Base-by-base conservation (phyloP, 2,888 invertebrate species). In the Boloria selene region DNA sequence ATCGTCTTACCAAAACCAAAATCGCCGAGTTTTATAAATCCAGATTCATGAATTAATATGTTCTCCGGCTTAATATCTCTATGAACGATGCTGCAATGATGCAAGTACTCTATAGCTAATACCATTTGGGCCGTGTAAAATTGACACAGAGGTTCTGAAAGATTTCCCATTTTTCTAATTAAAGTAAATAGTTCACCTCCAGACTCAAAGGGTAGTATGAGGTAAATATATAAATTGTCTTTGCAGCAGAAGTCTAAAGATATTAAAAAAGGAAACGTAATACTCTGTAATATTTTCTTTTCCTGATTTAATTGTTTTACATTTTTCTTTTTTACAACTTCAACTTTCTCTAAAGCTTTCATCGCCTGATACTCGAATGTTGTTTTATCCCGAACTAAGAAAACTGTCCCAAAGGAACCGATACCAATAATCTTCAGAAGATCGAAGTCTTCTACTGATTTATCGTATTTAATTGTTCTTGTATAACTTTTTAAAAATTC, bases 41-140 rank as follows among this genome's bases (percentile, higher is more conserved):
- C 98, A 31, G 90, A 91, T 64, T 84, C 81, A 77, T 95, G 95
- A 42, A 98, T 93, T 70, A 98, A 90, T 70, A 98, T 94, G 83
- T 98, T 98, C 87, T 98, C 98, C 0, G 98, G 98, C 81, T 98
- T 98, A 56, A 98, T 85, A 84, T 98, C 98, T 64, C 98, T 94
- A 83, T 98, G 98, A 61, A 98, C 91, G 61, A 98, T 87, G 78
- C 95, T 94, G 79, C 98, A 94, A 77, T 94, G 93, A 83, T 98
- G 98, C 58, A 98, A 90, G 87, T 98, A 98, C 85, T 98, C 98
- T 70, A 98, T 88, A 0, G 96, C 97, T 71, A 98, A 87, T 47
- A 96, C 94, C 16, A 98, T 95, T 93, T 99, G 98, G 13, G 97
- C 95, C 0, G 96, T 96, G 86, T 98, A 98, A 90, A 98, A 98